Evolutionary conservation across 1,140 invertebrate genomes (phyloP), one percentile per base, ranked within the genome.

Genomic region (Charaxes varanes): DNA sequence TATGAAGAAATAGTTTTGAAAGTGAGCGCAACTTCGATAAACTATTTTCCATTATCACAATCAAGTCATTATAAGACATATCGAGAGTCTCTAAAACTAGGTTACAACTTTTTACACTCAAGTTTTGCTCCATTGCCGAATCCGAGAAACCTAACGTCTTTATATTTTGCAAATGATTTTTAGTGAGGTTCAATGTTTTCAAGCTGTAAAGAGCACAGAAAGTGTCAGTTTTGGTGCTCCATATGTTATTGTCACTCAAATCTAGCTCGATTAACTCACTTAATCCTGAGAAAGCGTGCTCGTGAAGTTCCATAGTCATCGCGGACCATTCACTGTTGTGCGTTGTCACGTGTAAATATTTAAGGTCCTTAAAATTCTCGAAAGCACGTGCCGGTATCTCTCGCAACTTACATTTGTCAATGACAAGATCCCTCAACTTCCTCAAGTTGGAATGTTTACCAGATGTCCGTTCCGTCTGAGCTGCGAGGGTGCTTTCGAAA

Each of bases 271-370:
- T 86, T 16, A 95, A 82, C 60, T 91, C 87, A 23, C 87, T 85
- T 36, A 94, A 78, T 4, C 91, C 90, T 6, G 87, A 73, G 34
- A 94, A 88, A 37, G 91, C 89, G 47, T 91, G 89, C 12, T 88
- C 82, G 55, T 90, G 86, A n/a, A 94, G 69, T 51, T 92, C 91
- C 76, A 94, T 86, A 13, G 88, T 89, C 87, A 93, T 91, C 14
- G 90, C 88, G 1, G 91, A 92, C 92, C 92, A 93, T 62, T 94
- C 92, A 49, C 89, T 90, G 66, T 94, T 94, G 64, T 90, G 89
- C 21, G 92, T 94, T 8, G 90, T 87, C 45, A 95, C 71, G 2
- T 88, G 86, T 10, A 95, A 73, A 31, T 86, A 87, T 35, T 88
- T 88, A 3, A 95, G 77, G 53, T 91, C 88, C 44, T 84, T 84